These are phyloP conservation scores for Laupala kohalensis DNA, from an alignment of 1,140 invertebrate genomes.

Conservation along the genomic window DNA sequence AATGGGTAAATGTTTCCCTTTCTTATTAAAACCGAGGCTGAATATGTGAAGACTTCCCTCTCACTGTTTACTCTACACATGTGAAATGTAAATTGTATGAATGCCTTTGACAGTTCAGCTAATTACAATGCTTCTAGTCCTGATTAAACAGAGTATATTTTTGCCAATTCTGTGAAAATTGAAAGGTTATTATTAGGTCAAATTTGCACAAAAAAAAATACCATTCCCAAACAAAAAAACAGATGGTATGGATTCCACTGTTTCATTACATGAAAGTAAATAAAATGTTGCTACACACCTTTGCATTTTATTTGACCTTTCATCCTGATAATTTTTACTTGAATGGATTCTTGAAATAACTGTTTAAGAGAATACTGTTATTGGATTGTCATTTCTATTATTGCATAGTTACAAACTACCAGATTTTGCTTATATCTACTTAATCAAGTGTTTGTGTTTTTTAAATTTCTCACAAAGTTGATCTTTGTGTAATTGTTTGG, in stretches of 20 bases:
- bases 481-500: no score
- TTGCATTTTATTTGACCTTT: background rate
- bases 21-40: background rate
- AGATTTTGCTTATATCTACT: no score
- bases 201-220: conserved; percentile 4
- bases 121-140: conserved; percentile 7
- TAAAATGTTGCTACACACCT: background rate
- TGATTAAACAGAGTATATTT: conserved; percentile 5
- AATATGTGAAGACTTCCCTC: background rate
- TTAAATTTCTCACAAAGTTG: no score
- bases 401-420: no score
- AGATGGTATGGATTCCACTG: conserved; percentile 9
- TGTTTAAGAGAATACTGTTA: no score
- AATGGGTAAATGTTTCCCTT: background rate
- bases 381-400: no score
- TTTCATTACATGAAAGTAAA: conserved; percentile 7
- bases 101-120: background rate
- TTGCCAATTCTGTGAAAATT: conserved; percentile 1
- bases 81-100: background rate
- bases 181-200: background rate
- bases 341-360: no score
- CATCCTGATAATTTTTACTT: background rate
- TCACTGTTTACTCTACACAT: background rate
- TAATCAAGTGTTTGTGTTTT: no score
- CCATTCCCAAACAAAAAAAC: conserved; percentile 6